These are phyloP conservation scores for Electrona antarctica DNA, from an alignment of 2,113 vertebrate species.

Conservation along the genomic window DNA sequence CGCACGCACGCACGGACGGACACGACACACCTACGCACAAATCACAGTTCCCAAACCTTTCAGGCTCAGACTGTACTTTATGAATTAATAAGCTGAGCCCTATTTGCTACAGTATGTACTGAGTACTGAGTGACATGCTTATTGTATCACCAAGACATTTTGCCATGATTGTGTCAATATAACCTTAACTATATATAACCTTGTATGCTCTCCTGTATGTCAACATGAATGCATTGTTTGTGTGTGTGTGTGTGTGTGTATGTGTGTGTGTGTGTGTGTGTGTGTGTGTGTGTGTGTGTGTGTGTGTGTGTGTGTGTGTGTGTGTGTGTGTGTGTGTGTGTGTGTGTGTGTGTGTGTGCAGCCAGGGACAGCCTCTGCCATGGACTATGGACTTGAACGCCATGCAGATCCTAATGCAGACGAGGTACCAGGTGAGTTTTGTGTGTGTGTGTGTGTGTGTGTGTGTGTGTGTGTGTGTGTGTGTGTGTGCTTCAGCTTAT, in stretches of 20 bases:
- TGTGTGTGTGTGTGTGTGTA: slow-evolving; percentile 2
- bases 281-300: too few relatives aligned
- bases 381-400: slow-evolving; percentile 90
- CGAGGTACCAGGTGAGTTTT: slow-evolving; percentile 88
- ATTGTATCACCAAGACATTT: too few relatives aligned
- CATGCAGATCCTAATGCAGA: slow-evolving; percentile 84
- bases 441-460: neutral
- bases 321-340: neutral
- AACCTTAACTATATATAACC: too few relatives aligned
- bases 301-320: neutral
- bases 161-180: too few relatives aligned
- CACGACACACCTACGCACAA: too few relatives aligned
- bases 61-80: too few relatives aligned
- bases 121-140: too few relatives aligned
- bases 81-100: too few relatives aligned
- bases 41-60: too few relatives aligned
- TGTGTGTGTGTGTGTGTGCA: slow-evolving; percentile 56
- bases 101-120: too few relatives aligned
- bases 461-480: slow-evolving; percentile 17
- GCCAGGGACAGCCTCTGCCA: slow-evolving; percentile 87
- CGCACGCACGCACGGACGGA: too few relatives aligned
- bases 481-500: slow-evolving; percentile 46
- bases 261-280: slow-evolving; percentile 4
- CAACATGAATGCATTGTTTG: neutral
- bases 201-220: neutral